These are phyloP conservation scores for Takifugu flavidus DNA, from an alignment of 2,113 vertebrate genomes.

Conservation along the genomic window DNA sequence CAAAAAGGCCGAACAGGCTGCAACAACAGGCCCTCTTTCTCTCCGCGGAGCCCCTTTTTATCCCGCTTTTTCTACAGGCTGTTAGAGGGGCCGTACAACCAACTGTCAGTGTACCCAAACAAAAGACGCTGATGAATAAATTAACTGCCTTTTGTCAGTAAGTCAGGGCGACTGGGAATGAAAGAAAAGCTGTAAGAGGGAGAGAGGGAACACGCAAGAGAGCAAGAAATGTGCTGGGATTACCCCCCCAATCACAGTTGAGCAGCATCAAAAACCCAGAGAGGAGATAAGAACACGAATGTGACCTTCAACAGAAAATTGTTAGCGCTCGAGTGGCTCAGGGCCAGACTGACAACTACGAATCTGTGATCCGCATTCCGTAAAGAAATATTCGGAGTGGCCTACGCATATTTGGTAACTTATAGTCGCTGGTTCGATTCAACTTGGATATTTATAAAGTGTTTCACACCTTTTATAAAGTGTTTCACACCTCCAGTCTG, in stretches of 20 bases:
- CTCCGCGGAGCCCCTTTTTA: constrained; percentile 54
- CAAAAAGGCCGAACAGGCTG: constrained; percentile 59
- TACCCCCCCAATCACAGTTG: background rate
- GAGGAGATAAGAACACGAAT: background rate
- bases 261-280: background rate
- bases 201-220: background rate
- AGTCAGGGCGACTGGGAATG: constrained; percentile 33
- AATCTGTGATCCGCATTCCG: background rate
- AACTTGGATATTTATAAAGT: background rate
- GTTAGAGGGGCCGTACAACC: constrained; percentile 60
- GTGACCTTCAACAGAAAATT: constrained; percentile 24
- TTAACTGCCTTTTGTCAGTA: constrained; percentile 46
- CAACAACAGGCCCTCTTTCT: constrained; percentile 55
- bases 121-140: constrained; percentile 69
- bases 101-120: constrained; percentile 61
- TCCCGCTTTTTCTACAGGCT: constrained; percentile 49
- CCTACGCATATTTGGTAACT: constrained; percentile 1
- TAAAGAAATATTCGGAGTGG: constrained; percentile 11
- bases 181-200: background rate
- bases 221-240: background rate
- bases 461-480: background rate
- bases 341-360: constrained; percentile 12
- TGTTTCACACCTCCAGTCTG: background rate
- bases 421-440: constrained; percentile 4
- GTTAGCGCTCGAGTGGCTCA: constrained; percentile 22